phyloP scores from a whole-genome alignment of 2,888 invertebrate genomes.

The Drosophila subquinaria region DNA sequence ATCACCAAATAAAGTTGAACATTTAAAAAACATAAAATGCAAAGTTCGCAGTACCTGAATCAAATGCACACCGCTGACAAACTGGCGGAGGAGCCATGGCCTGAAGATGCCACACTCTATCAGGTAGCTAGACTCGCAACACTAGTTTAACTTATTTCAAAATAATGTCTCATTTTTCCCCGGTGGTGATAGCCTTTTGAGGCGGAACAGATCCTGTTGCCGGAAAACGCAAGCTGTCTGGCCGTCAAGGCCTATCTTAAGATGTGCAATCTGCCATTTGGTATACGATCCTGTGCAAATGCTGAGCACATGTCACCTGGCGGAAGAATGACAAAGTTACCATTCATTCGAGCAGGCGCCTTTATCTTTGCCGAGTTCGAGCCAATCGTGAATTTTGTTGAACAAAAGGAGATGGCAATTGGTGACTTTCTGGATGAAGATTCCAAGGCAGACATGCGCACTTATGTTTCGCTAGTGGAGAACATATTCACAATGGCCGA shows the following conservation, averaged over 20 bases:
- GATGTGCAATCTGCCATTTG: slow-evolving; percentile 95
- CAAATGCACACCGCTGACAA: slow-evolving; percentile 82
- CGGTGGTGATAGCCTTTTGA: slow-evolving; percentile 90
- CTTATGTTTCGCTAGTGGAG: slow-evolving; percentile 96
- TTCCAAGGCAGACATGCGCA: slow-evolving; percentile 95
- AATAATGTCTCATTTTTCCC: not conserved
- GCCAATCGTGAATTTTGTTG: slow-evolving; percentile 95
- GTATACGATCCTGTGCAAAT: slow-evolving; percentile 93
- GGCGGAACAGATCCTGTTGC: slow-evolving; percentile 96
- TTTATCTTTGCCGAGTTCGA: slow-evolving; percentile 96
- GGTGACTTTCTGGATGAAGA: slow-evolving; percentile 90
- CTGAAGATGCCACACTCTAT: slow-evolving; percentile 93
- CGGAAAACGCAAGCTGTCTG: slow-evolving; percentile 97
- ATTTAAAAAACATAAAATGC: slow-evolving; percentile 60
- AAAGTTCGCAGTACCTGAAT: slow-evolving; percentile 74
- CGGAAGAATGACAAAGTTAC: slow-evolving; percentile 90
- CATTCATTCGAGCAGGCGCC: slow-evolving; percentile 95
- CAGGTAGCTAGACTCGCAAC: slow-evolving; percentile 80
- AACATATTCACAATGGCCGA: slow-evolving; percentile 96
- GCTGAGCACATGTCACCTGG: slow-evolving; percentile 99
- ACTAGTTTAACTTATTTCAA: not conserved
- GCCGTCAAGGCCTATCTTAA: slow-evolving; percentile 96
- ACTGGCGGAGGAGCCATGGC: slow-evolving; percentile 95
- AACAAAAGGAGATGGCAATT: slow-evolving; percentile 92
- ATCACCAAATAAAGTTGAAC: slow-evolving; percentile 52